Evolutionary conservation across 2,797 vertebrate genomes (phyloP), one percentile per base, ranked within the genome.

Genomic region (Centroberyx gerrardi): DNA sequence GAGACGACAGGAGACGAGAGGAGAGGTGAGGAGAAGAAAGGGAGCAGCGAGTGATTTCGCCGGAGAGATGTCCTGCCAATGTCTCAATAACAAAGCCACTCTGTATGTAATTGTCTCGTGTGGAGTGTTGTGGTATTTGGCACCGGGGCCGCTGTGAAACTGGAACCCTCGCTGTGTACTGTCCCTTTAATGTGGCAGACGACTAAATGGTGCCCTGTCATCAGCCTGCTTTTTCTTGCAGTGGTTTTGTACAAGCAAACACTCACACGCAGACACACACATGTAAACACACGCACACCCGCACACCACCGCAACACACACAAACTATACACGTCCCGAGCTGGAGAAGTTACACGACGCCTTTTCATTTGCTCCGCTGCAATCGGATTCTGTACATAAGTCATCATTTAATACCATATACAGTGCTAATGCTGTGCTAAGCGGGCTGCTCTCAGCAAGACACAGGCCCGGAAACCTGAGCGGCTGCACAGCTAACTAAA

Each of bases 81-180:
- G 72, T 82, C 75, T 71, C 68, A 65, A 79, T 69, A 89, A 92
- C 84, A 90, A 90, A 81, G 81, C 80, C 75, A 76, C 88, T 89
- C 83, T 90, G 80, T 87, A 48, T 76, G 67, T 81, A 78, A 90
- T 89, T 88, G 90, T 92, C 84, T 86, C 33, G 65, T 83, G 89
- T 85, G 86, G 84, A 93, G 82, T 85, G 89, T 88, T 89, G 88
- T 79, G 88, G 85, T 80, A 86, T 90, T 88, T 90, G 89, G 90
- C 84, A 89, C 73, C 70, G 17, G 68, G 80, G 65, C 67, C n/a
- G 54, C 55, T 28, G 72, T 86, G 91, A 88, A 94, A 91, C 77
- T 82, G 71, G 74, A 94, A 53, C 84, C 84, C 48, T 77, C 1
- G n/a, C 80, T 40, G 73, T 27, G 59, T 80, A 88, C 87, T 69